Evolutionary conservation across 2,797 vertebrate genomes (phyloP), one percentile per base, ranked within the genome.

Genomic region (Acanthopagrus latus): DNA sequence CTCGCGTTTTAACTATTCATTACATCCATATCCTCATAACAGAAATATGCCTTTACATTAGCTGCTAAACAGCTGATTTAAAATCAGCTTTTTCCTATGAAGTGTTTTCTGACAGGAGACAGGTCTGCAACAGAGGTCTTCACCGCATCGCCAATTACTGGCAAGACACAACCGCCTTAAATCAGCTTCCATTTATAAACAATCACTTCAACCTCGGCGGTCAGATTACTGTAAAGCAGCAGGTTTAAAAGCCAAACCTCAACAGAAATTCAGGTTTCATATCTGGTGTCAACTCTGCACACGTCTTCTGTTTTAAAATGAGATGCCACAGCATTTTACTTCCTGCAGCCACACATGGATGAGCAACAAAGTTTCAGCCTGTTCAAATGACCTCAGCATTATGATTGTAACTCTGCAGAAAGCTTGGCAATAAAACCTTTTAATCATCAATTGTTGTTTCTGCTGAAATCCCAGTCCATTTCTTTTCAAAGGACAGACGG

Each of bases 31-130:
- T 80, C 77, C 59, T 64, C 54, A 20, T 50, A 77, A 20, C 83
- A 80, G 84, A 92, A 93, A 95, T 94, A 92, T 92, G 93, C 88
- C 82, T 95, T 95, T 85, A 89, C 90, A 93, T 95, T 94, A 91
- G 93, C 94, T 80, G 92, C 93, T 75, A 86, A 95, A 91, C 95
- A 94, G 94, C 92, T 94, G 94, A 96, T 96, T 96, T 96, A 93
- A 94, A 96, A 96, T 95, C 94, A 85, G 77, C 89, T 89, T 91
- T 88, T 82, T 92, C 92, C 94, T 95, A 91, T 94, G 87, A 92
- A 90, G 92, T 88, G 87, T 75, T 93, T 86, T 88, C 85, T 91
- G 91, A 93, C 88, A 80, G 81, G 76, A 92, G 82, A 81, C 70
- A 74, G 88, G 88, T 76, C 86, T 80, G 86, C 71, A 78, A 82